Conservation (phyloP, 2,888 invertebrate genomes). For the Bibio marci region DNA sequence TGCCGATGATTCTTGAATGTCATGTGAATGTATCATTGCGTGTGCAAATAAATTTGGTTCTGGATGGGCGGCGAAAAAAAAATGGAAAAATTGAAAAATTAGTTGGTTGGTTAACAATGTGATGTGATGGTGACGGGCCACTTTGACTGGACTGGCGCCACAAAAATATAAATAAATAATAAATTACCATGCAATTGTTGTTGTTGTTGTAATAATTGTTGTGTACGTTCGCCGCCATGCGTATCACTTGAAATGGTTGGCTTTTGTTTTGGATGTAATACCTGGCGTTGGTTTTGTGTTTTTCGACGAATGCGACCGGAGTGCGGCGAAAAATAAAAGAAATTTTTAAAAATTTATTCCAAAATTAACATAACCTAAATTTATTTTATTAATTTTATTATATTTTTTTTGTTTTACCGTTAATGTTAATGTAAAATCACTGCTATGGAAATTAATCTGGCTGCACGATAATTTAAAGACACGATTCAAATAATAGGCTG, state of each 20-base stretch:
- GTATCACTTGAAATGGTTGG: constrained; percentile 22
- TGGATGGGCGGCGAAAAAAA: constrained; percentile 10
- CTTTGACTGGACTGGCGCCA: not conserved
- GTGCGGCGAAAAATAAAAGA: no score
- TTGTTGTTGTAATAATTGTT: constrained; percentile 5
- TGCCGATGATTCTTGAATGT: constrained; percentile 25
- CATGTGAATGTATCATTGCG: constrained; percentile 24
- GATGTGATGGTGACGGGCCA: not conserved
- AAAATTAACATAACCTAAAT: no score
- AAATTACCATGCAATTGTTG: constrained; percentile 13
- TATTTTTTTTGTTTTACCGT: no score
- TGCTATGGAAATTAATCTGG: constrained; percentile 83
- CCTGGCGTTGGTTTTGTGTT: no score
- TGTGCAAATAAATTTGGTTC: constrained; percentile 31
- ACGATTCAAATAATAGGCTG: constrained; percentile 86
- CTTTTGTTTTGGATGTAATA: constrained; percentile 59
- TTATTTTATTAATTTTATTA: no score
- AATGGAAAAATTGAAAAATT: not conserved
- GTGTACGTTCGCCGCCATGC: no score
- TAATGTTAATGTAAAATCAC: constrained; percentile 85
- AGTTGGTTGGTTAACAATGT: not conserved
- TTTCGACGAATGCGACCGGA: no score
- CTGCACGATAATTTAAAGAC: constrained; percentile 93
- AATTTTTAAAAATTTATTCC: no score
- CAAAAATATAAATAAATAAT: no score